Evolutionary conservation across 2,888 invertebrate species (phyloP), one percentile per base, ranked within the genome.

Genomic region (Rhogogaster chlorosoma): DNA sequence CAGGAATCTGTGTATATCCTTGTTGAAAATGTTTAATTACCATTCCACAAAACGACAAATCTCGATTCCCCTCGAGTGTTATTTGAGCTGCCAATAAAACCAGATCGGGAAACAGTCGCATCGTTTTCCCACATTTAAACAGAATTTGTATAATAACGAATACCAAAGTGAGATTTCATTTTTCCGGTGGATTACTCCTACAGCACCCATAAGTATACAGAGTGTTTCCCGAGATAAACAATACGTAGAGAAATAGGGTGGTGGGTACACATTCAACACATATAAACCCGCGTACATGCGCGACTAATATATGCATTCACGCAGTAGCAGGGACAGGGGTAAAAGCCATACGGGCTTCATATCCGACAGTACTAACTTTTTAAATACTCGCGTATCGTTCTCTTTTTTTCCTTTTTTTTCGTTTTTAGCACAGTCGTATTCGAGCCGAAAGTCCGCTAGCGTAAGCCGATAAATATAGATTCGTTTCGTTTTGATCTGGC

Each of bases 191-290:
- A 77, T 77, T 49, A 77, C 53, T 9, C 32, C 18, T 77, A 38
- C 32, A 49, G 53, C 32, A 42, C 18, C 77, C 53, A 38, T 38
- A 80, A 80, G 61, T 61, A 61, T 38, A 77, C 36, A 38, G 80
- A 80, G 80, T 80, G 80, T 80, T 80, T 83, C 45, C 67, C 83
- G 83, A 67, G 64, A 83, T 67, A 67, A 70, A 83, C 67, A 80
- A 80, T 80, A 64, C 70, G 29, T 45, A 53, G 83, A 32, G 57
- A n/a, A n/a, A n/a, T 29, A 29, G 36, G n/a, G n/a, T 36, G n/a
- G 18, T 29, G 49, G 53, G 53, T 77, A 32, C 18, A 53, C 32
- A 18, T 73, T 73, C 36, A 18, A 32, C n/a, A 29, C 29, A 18
- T 18, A 53, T 32, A 49, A 22, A 42, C 22, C 12, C 22, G 73